A percentile compares a stretch with the other conserved stretches of the same genome.
Conservation (phyloP, 1,140 invertebrate species). For the Ceratina japonica region DNA sequence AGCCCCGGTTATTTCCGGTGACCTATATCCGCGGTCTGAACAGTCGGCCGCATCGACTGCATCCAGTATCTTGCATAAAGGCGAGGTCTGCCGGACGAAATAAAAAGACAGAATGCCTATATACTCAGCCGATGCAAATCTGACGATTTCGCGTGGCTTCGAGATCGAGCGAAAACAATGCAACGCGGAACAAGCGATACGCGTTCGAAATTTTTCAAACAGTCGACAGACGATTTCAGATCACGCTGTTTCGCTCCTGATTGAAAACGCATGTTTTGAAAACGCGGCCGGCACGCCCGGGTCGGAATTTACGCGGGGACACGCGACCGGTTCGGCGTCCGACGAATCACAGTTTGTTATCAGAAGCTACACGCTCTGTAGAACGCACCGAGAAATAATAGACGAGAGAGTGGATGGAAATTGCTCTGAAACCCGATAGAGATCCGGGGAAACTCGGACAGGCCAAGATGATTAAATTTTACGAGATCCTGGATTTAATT, state of each 20-base stretch:
- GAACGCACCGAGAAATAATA: constrained; percentile 8
- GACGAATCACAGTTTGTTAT: constrained; percentile 3
- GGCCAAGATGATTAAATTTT: no score
- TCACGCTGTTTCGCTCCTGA: not conserved
- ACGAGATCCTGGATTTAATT: no score
- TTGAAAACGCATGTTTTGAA: no score
- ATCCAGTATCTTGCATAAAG: constrained; percentile 23
- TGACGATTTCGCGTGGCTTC: constrained; percentile 23
- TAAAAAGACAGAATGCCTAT: constrained; percentile 20
- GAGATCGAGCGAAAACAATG: not conserved
- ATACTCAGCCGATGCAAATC: not conserved
- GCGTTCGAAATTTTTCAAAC: no score
- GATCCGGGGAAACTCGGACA: no score
- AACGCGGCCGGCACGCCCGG: no score
- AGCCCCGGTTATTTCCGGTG: constrained; percentile 38
- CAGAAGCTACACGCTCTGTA: constrained; percentile 3
- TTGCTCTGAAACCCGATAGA: not conserved
- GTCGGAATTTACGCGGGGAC: not conserved
- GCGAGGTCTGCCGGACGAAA: not conserved
- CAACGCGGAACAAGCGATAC: no score
- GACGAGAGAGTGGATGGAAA: not conserved
- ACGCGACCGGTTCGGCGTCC: not conserved
- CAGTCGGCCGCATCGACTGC: constrained; percentile 7
- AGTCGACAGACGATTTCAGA: constrained; percentile 5
- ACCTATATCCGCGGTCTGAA: constrained; percentile 23